Conservation (phyloP, 1,140 invertebrate genomes). For the Periplaneta americana region DNA sequence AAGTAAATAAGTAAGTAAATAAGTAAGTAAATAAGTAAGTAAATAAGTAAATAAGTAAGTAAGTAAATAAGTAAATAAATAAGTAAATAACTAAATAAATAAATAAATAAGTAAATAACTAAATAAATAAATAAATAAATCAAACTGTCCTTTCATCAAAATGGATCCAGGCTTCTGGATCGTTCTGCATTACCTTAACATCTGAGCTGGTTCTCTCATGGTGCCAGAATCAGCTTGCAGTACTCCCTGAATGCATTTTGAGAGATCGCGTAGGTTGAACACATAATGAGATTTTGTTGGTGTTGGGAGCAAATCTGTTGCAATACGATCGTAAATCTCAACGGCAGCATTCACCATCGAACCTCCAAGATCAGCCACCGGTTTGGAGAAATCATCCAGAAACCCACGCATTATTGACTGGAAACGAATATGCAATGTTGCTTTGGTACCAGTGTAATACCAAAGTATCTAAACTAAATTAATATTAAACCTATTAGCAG, state of each 20-base stretch:
- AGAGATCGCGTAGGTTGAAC: slow-evolving; percentile 84
- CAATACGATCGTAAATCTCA: slow-evolving; percentile 72
- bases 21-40: no score
- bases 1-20: no score
- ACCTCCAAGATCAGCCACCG: slow-evolving; percentile 62
- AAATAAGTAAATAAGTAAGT: no score
- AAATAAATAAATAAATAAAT: slow-evolving; percentile 4
- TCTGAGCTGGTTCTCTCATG: slow-evolving; percentile 55
- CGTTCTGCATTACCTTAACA: slow-evolving; percentile 52
- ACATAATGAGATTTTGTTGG: slow-evolving; percentile 88
- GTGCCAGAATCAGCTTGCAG: slow-evolving; percentile 61
- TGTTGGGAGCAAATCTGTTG: slow-evolving; percentile 72
- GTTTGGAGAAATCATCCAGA: slow-evolving; percentile 64
- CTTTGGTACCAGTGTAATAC: no score
- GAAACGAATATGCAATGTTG: no score
- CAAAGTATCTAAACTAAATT: no score
- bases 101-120: no score
- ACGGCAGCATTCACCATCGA: slow-evolving; percentile 72
- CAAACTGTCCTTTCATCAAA: not conserved
- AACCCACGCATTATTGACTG: slow-evolving; percentile 71
- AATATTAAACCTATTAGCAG: no score
- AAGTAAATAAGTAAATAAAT: no score
- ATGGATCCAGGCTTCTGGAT: not conserved
- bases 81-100: no score
- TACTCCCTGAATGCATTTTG: slow-evolving; percentile 86